Evolutionary conservation across 2,113 vertebrate genomes (phyloP), one percentile per base, ranked within the genome.

Genomic region (Tragelaphus strepsiceros): DNA sequence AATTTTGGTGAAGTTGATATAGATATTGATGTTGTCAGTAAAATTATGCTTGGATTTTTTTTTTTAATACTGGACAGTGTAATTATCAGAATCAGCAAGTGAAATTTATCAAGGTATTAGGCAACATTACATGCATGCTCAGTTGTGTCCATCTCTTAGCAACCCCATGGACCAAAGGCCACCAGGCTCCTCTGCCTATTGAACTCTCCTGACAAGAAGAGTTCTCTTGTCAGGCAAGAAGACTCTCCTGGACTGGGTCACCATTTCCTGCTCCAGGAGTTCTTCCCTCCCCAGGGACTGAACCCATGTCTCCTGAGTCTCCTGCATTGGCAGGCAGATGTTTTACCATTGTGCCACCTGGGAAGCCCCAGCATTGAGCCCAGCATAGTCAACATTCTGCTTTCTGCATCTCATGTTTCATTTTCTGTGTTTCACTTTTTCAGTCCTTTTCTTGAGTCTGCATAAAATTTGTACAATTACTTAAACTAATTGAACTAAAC

Each of bases 1-100:
- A 84, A 77, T 58, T 17, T 81, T 94, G 30, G n/a, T 85, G 19
- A 89, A 3, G 4, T 53, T 93, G 14, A 81, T 95, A 71, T 5
- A 93, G 26, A 77, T 96, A n/a, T 49, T 95, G 81, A 93, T 91
- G 32, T 64, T 90, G 28, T 91, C 43, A 46, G 24, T 96, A 56
- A 94, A 95, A 94, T 86, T 71, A 83, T 90, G 21, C 58, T 89
- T 71, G 28, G 53, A 28, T 85, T 81, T 61, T 26, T 43, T 74
- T 26, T 43, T 86, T 13, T 0, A 6, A 35, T 28, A 35, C 21
- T 71, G 30, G 3, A 7, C 4, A 13, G 54, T 46, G 6, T 89
- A 28, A 53, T 64, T 82, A 56, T 91, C 9, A 95, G 39, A 91
- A 54, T 95, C 54, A 67, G 22, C 71, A 3, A 67, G 28, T 94